Base-by-base conservation (phyloP, 2,797 vertebrate species). In the Hippoglossus hippoglossus region DNA sequence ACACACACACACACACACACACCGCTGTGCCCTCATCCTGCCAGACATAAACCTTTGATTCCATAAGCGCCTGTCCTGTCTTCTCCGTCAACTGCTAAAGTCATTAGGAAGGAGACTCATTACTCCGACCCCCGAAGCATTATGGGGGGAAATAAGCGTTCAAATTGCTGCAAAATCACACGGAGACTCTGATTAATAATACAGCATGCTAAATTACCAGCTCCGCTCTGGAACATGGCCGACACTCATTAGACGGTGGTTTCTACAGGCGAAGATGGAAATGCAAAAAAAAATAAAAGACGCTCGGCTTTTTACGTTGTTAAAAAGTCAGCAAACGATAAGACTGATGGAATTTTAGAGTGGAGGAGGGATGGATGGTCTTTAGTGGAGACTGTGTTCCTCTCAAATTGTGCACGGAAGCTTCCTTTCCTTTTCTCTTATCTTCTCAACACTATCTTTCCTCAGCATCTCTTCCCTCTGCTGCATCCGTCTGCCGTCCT, bases 171-270 rank as follows among this genome's bases (percentile, higher is more conserved):
- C 85, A 84, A 82, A 89, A 84, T 90, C 89, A 88, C 88, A 87
- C 83, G 83, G 88, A 87, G 84, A 85, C 78, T 85, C 77, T 89
- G 82, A 91, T 93, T 87, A 92, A 92, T 93, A 92, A 91, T 88
- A 84, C 77, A 90, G 81, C 82, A 50, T 36, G 79, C 60, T 80
- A 83, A 91, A 93, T 91, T 67, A 90, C 50, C 72, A 69, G 72
- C 82, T 57, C 71, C 47, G 21, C 80, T 80, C 77, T 67, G 81
- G 70, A 90, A 81, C 71, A 46, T 63, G 82, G 71, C 76, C 36
- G 2, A 28, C 24, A 5, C 78, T 88, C 80, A 81, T 89, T 83
- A 91, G 73, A 79, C 66, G 44, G 70, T 3, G 19, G 50, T 79
- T 86, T 81, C 74, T 74, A 71, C 66, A 21, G 76, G 70, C 50